Base-by-base conservation (phyloP, 2,888 invertebrate species). In the Melieria crassipennis region DNA sequence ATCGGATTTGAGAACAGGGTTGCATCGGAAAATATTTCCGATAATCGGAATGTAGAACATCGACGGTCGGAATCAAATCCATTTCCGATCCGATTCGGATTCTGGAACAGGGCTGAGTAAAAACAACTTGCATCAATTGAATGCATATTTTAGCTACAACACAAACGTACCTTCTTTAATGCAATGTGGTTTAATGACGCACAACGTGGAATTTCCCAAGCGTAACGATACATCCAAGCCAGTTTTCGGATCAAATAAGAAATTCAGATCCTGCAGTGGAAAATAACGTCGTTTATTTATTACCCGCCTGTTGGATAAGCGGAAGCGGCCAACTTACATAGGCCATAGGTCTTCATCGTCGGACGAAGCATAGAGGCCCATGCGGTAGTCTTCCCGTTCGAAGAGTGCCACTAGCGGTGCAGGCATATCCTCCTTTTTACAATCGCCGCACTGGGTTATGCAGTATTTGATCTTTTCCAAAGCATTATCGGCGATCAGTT, bases 131-230 rank as follows among this genome's bases (percentile, higher is more conserved):
- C 13, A 43, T 46, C 7, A 30, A 42, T 4, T 5, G 10, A 46
- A n/a, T 10, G 30, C 30, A 30, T 2, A 30, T 30, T 30, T 30
- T 30, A 30, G 30, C 11, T 45, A 13, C 13, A 16, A 52, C 55
- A n/a, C 5, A n/a, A 10, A 61, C 67, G n/a, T 45, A 82, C 93
- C 93, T 82, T 93, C 92, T 75, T 92, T 89, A 5, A 98, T 88
- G 10, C 94, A 93, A 86, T 97, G 97, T 0, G 98, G 98, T 85
- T 97, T 97, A 61, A 98, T 92, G 67, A 98, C 88, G 80, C 94
- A 94, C 69, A 94, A 90, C 0, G 94, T 94, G 76, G 92, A 92
- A 80, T 93, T 92, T 48, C 90, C 88, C 5, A 92, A 84, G 3
- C 88, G 87, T 0, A 91, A 78, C 0, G 91, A 90, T 42, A 90